Percentiles rank a stretch among this genome's conserved stretches.
Evolutionary conservation across 2,888 invertebrate genomes (phyloP).

Genomic region (Shargacucullia verbasci): DNA sequence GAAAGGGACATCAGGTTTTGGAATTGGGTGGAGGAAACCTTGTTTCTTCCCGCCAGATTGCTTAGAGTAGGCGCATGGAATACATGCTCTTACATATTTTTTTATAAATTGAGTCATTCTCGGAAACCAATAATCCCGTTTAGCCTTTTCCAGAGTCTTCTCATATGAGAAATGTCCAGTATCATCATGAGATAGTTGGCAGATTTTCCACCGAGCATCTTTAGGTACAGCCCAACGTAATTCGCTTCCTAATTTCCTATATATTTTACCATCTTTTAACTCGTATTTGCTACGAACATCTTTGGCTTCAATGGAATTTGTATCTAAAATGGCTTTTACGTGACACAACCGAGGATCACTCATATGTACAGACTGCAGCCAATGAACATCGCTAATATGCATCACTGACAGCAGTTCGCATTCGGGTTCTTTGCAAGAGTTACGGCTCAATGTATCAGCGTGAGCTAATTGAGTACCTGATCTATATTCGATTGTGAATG

Average conservation of each 20-base stretch:
- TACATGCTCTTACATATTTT: constrained; percentile 8
- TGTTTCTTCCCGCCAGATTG: constrained; percentile 7
- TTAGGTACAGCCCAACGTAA: no score
- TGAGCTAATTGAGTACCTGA: no score
- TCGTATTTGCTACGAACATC: no score
- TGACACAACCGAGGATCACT: no score
- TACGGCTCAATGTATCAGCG: constrained; percentile 5
- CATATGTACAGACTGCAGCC: no score
- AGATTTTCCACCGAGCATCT: constrained; percentile 12
- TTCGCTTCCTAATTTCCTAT: neutral
- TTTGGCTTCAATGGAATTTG: no score
- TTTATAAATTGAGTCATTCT: constrained; percentile 1
- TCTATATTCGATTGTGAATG: constrained; percentile 6
- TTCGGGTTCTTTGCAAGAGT: neutral
- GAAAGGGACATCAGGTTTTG: neutral
- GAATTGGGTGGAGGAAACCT: constrained; percentile 3
- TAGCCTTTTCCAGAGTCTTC: no score
- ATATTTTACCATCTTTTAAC: constrained; percentile 5
- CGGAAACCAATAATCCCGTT: constrained; percentile 8
- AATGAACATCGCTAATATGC: no score
- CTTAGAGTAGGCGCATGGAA: constrained; percentile 7
- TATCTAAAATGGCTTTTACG: constrained; percentile 2
- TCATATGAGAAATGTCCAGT: constrained; percentile 1
- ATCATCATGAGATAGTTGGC: constrained; percentile 4
- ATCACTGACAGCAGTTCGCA: neutral